Evolutionary conservation across 1,140 invertebrate species (phyloP).

Genomic region (Monochamus saltuarius): DNA sequence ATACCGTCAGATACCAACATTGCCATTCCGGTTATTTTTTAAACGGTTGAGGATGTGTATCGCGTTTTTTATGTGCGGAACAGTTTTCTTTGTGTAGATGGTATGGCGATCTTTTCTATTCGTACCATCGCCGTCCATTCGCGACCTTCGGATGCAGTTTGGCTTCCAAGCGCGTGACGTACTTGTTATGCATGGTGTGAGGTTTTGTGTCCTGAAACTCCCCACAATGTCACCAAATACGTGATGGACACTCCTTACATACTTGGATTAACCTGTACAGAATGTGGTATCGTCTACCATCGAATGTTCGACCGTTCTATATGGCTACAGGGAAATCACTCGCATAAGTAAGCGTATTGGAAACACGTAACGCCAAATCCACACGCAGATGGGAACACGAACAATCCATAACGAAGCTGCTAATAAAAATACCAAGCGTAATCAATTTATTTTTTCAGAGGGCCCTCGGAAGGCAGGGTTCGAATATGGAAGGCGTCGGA

Average conservation of each 20-base stretch:
- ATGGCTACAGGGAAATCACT: slow-evolving; percentile 11
- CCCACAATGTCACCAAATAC: slow-evolving; percentile 51
- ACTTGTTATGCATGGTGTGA: slow-evolving; percentile 43
- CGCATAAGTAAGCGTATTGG: slow-evolving; percentile 13
- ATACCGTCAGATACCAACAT: too few species aligned
- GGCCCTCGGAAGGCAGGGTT: not conserved
- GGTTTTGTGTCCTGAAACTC: slow-evolving; percentile 43
- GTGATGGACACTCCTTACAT: slow-evolving; percentile 51
- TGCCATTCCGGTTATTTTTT: too few species aligned
- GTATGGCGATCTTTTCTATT: too few species aligned
- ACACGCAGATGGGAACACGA: slow-evolving; percentile 12
- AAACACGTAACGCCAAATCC: slow-evolving; percentile 17
- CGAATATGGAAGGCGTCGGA: too few species aligned
- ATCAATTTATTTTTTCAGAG: slow-evolving; percentile 21
- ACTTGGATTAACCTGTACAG: slow-evolving; percentile 40
- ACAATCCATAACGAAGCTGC: slow-evolving; percentile 4
- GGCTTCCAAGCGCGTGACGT: slow-evolving; percentile 39
- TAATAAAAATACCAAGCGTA: slow-evolving; percentile 23
- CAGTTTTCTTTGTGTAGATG: too few species aligned
- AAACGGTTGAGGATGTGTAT: too few species aligned
- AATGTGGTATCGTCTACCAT: slow-evolving; percentile 23
- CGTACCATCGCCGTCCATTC: not conserved
- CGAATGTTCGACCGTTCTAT: slow-evolving; percentile 14
- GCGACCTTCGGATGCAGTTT: slow-evolving; percentile 44
- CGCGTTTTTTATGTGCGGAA: too few species aligned